Base-by-base conservation (phyloP, 2,797 vertebrate genomes). In the Poeciliopsis infans region DNA sequence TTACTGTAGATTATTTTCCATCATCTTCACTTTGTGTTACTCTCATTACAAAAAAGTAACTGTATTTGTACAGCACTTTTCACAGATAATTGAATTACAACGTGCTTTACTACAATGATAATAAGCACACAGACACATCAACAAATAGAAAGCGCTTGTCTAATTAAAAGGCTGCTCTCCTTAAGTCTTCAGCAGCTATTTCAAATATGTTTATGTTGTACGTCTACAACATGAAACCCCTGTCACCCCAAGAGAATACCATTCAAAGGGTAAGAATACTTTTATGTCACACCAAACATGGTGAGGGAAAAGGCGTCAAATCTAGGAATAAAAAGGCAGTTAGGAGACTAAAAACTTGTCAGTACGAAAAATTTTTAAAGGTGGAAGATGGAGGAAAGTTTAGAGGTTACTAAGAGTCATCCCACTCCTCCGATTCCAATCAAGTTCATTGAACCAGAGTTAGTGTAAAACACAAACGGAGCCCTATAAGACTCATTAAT, bases 401-500 rank as follows among this genome's bases (percentile, higher is more conserved):
- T 10, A 23, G 20, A 39, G 20, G 33, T 10, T 23, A 53, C 20
- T 3, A 73, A 81, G 1, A 36, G 46, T 13, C 51, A 69, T 25
- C 70, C 13, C 5, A 51, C 45, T 55, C 70, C 6, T 45, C 33
- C 18, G 46, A 45, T 2, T 46, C 15, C 31, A 36, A 72, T 20
- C 61, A 41, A 0, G 11, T 75, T 36, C 57, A n/a, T 57, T 76
- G 77, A 83, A 77, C 74, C 45, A 6, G 6, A 15, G 43, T 53
- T 31, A 74, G 45, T 69, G 74, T 64, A 83, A 85, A 75, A 55
- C 23, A 46, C 77, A 79, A 78, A 87, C 78, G 61, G 87, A 90
- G 82, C 78, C 80, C 84, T 78, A 83, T 81, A 43, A 78, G 76
- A 61, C 0, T 79, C 75, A 91, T 95, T 91, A 91, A 94, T 94